Percentiles rank a stretch among this genome's conserved stretches.
phyloP scores from a whole-genome alignment of 2,888 invertebrate genomes.

The Hydraecia micacea region DNA sequence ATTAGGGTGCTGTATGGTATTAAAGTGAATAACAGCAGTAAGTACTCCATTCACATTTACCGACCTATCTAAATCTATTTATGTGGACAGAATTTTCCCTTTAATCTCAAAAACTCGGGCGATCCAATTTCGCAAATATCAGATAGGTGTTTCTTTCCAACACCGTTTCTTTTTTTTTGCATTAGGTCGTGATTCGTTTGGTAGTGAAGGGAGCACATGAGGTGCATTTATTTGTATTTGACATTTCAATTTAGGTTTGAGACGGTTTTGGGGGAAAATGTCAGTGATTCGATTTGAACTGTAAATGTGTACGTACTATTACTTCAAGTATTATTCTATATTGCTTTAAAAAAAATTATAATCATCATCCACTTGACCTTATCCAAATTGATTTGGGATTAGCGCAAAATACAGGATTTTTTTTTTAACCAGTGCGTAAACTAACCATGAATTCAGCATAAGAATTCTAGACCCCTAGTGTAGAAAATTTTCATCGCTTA shows the following conservation, averaged over 20 bases:
- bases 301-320: not conserved
- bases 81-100: constrained; percentile 44
- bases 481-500: no score
- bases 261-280: not conserved
- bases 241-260: constrained; percentile 5
- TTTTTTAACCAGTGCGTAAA: no score
- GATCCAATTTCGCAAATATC: constrained; percentile 56
- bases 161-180: constrained; percentile 43
- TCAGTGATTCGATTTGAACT: not conserved
- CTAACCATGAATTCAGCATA: no score
- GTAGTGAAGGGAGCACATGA: constrained; percentile 18
- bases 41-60: constrained; percentile 37
- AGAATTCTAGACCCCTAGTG: no score
- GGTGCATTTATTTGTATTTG: constrained; percentile 14
- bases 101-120: constrained; percentile 31
- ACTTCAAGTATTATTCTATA: not conserved
- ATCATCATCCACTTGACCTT: no score
- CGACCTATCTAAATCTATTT: constrained; percentile 55
- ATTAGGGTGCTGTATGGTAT: no score
- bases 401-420: no score
- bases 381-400: no score
- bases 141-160: constrained; percentile 41
- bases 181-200: constrained; percentile 25
- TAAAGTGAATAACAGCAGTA: constrained; percentile 20
- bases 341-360: no score